Percentiles rank a stretch among this genome's conserved stretches.
These are phyloP conservation scores for Spinus olivaceus DNA, from an alignment of 2,797 vertebrate species.

Conservation along the genomic window DNA sequence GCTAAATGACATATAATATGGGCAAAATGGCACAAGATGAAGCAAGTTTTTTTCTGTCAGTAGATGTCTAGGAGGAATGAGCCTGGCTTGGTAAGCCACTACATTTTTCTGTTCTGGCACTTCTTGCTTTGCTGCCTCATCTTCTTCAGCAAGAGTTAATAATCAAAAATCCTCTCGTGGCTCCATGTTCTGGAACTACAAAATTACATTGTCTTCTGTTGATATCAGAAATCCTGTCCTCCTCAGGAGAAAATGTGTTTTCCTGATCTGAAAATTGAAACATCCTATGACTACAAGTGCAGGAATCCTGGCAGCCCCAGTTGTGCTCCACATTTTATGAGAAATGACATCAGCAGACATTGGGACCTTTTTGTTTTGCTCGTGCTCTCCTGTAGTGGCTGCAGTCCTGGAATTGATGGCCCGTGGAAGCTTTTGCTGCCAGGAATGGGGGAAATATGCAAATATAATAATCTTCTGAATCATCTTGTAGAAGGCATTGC, in stretches of 20 bases:
- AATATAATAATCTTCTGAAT: constrained; percentile 35
- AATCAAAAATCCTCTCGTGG: not conserved
- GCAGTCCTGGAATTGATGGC: not conserved
- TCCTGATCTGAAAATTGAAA: not conserved
- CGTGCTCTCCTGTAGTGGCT: not conserved
- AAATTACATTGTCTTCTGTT: not conserved
- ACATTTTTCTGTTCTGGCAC: not conserved
- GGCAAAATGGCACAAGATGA: not conserved
- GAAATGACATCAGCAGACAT: not conserved
- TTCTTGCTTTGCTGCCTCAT: not conserved
- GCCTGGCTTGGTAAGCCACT: not conserved
- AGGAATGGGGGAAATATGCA: not conserved
- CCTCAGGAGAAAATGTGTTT: not conserved
- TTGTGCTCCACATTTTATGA: not conserved
- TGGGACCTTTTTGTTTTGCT: not conserved
- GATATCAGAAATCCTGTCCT: not conserved
- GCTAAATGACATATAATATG: not conserved
- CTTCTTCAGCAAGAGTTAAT: not conserved
- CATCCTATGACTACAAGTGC: not conserved
- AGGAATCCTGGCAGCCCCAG: not conserved
- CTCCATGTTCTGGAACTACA: not conserved
- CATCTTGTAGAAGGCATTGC: not conserved
- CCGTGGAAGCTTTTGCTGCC: not conserved
- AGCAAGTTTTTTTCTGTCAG: not conserved
- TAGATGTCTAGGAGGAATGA: not conserved